Percentiles rank a stretch among this genome's conserved stretches.
phyloP scores from a whole-genome alignment of 2,797 vertebrate species.

The Nasua narica region DNA sequence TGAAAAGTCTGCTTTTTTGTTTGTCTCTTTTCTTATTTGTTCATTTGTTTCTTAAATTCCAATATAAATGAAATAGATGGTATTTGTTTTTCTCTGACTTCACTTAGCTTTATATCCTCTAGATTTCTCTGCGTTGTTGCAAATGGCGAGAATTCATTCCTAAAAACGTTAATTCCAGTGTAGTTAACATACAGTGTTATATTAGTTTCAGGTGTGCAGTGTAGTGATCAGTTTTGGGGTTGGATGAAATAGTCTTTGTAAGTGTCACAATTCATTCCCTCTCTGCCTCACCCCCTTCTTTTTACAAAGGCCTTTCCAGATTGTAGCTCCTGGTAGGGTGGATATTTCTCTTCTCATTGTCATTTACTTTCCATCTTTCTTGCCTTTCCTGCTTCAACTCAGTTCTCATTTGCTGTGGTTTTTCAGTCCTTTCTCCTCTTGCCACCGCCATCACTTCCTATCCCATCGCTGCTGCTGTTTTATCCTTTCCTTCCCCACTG shows the following conservation, averaged over 20 bases:
- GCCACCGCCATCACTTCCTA: accelerated
- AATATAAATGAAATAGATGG: neutral
- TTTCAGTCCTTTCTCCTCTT: neutral
- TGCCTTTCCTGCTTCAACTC: neutral
- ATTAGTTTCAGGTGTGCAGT: neutral
- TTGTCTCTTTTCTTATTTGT: neutral
- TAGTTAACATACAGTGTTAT: neutral
- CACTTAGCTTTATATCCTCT: neutral
- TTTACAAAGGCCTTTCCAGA: neutral
- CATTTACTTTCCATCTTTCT: neutral
- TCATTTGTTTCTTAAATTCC: neutral
- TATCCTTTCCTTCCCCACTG: too few relatives aligned
- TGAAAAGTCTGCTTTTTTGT: neutral
- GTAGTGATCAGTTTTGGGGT: neutral
- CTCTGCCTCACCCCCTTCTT: neutral
- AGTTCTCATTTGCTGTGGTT: neutral
- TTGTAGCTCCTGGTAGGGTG: neutral
- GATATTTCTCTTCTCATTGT: neutral
- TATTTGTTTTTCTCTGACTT: neutral
- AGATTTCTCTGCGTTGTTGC: neutral
- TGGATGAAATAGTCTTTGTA: neutral
- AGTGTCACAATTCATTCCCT: neutral
- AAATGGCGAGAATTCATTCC: neutral
- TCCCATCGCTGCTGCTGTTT: neutral
- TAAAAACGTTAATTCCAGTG: neutral